Evolutionary conservation across 1,140 invertebrate species (phyloP).

Genomic region (Conopomorpha cramerella): DNA sequence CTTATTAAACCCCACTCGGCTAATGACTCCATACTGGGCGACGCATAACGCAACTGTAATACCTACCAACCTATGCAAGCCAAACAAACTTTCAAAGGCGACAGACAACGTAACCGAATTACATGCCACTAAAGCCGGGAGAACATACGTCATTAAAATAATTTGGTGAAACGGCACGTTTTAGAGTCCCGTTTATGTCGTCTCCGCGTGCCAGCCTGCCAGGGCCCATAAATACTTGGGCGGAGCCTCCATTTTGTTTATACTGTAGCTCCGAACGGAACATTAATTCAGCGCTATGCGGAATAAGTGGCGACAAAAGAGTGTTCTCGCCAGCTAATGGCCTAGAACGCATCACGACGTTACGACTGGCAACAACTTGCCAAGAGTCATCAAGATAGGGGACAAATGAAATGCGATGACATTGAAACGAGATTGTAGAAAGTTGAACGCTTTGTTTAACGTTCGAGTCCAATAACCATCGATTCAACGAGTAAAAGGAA

Average conservation of each 20-base stretch:
- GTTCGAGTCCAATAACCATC: no score
- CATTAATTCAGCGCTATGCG: slow-evolving; percentile 28
- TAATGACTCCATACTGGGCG: slow-evolving; percentile 37
- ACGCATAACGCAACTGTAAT: no score
- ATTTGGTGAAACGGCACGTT: slow-evolving; percentile 34
- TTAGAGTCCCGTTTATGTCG: slow-evolving; percentile 28
- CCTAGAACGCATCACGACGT: slow-evolving; percentile 22
- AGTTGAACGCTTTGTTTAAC: no score
- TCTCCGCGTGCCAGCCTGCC: slow-evolving; percentile 17
- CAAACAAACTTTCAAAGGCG: no score
- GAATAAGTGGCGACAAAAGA: slow-evolving; percentile 28
- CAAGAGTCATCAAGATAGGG: slow-evolving; percentile 7
- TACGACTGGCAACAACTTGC: slow-evolving; percentile 19
- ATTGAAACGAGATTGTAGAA: no score
- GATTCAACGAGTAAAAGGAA: no score
- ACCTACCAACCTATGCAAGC: no score
- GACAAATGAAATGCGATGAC: no score
- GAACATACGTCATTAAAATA: slow-evolving; percentile 37
- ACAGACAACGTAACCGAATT: slow-evolving; percentile 20
- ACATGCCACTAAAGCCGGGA: slow-evolving; percentile 18
- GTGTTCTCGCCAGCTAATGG: slow-evolving; percentile 26
- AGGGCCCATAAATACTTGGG: slow-evolving; percentile 28
- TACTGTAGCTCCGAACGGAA: slow-evolving; percentile 22
- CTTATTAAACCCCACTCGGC: slow-evolving; percentile 24
- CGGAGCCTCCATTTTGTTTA: slow-evolving; percentile 32